These are phyloP conservation scores for Champsocephalus gunnari DNA, from an alignment of 2,797 vertebrate species.

Conservation along the genomic window DNA sequence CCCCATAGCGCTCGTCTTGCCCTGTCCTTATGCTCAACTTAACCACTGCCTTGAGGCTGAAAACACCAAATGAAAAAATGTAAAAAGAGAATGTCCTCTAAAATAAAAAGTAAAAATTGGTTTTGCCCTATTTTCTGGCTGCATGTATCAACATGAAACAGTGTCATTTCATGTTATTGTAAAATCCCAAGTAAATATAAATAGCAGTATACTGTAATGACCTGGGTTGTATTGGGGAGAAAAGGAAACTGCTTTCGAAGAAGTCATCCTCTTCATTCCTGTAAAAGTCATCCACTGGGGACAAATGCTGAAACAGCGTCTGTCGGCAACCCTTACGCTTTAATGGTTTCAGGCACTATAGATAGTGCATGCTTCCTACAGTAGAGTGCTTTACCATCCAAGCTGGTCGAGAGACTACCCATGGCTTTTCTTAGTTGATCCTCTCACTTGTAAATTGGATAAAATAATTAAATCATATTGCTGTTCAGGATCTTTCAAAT, in stretches of 20 bases:
- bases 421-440: too few relatives aligned
- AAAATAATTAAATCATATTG: background rate
- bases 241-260: background rate
- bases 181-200: background rate
- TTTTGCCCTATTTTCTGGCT: background rate
- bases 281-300: background rate
- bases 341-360: background rate
- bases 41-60: slow-evolving; percentile 27
- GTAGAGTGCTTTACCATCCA: background rate
- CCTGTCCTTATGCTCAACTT: slow-evolving; percentile 50
- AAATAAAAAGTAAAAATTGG: background rate
- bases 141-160: background rate
- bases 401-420: background rate
- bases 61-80: slow-evolving; percentile 37
- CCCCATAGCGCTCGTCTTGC: slow-evolving; percentile 33
- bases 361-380: background rate
- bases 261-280: background rate
- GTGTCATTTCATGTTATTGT: background rate
- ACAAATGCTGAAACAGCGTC: background rate
- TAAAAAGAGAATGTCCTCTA: background rate
- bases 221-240: background rate
- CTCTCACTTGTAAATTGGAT: background rate
- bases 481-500: background rate
- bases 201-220: background rate
- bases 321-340: background rate